Conservation (phyloP, 2,888 invertebrate species). For the Erebia ligea region DNA sequence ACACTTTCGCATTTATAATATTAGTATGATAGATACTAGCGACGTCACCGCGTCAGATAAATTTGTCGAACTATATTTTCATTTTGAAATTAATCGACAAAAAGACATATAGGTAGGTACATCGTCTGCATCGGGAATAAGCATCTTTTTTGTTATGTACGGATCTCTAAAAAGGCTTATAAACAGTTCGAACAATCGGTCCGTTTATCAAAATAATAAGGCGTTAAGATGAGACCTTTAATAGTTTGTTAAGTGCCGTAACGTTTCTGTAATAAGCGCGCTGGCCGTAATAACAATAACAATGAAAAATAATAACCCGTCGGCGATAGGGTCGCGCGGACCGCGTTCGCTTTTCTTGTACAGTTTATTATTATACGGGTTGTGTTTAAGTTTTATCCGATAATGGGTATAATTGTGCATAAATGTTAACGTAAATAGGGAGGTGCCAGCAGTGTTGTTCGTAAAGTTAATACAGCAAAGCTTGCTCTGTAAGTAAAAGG, state of each 20-base stretch:
- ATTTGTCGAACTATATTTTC: no score
- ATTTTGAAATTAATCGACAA: no score
- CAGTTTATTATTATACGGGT: conserved; percentile 35
- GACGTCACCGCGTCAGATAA: no score
- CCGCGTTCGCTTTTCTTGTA: conserved; percentile 41
- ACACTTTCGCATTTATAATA: no score
- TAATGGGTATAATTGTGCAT: conserved; percentile 21
- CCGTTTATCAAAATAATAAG: conserved; percentile 69
- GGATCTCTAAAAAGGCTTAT: conserved; percentile 39
- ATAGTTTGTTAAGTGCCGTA: conserved; percentile 79
- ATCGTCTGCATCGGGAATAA: background rate
- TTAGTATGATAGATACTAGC: no score
- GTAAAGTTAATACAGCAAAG: background rate
- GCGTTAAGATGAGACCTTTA: conserved; percentile 68
- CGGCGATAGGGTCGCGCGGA: conserved; percentile 45
- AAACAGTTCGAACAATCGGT: conserved; percentile 53
- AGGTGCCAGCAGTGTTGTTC: conserved; percentile 2
- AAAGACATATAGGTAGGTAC: no score
- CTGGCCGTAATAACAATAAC: conserved; percentile 71
- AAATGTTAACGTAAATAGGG: conserved; percentile 13
- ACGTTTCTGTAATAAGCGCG: conserved; percentile 66
- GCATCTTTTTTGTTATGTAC: background rate
- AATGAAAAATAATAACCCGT: conserved; percentile 65
- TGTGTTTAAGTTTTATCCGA: conserved; percentile 24
- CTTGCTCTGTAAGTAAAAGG: no score